Base-by-base conservation (phyloP, 2,888 invertebrate species). In the Amblyteles armatorius region DNA sequence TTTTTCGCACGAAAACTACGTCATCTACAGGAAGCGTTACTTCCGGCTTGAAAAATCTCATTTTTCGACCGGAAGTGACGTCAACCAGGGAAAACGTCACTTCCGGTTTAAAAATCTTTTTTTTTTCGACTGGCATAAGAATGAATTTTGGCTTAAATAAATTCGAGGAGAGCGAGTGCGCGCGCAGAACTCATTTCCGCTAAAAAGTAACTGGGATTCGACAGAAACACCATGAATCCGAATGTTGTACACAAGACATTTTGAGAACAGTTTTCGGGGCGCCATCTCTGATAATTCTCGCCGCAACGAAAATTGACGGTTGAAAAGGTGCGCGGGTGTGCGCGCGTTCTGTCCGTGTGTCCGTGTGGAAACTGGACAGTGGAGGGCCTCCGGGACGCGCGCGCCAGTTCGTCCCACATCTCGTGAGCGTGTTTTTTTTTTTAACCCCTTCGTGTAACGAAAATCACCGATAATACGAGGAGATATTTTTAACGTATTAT, bases 201-300 rank as follows among this genome's bases (percentile, higher is more conserved):
- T 9, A 11, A 40, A 11, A 40, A 40, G 1, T 40, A 40, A 40
- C 40, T 40, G 11, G 40, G 40, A 3, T 11, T 40, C 1, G 40
- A 11, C 11, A 40, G 40, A 40, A 40, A 40, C 40, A 2, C 9
- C 9, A 11, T 11, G 40, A 40, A 40, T 11, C 11, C 2, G 2
- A 40, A 40, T 40, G 9, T 40, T 2, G 0, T 40, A 11, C 44
- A 48, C 2, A 16, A 48, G 44, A 44, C 16, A 48, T 48, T 48
- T 48, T 16, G 44, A 48, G 44, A 48, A 48, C 44, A 16, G 83
- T 69, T 55, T 57, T 57, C 57, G 55, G 71, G 63, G 76, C 83
- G 83, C 79, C 79, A 83, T 76, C 83, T 83, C 71, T 74, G 65
- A 33, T 76, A 33, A 36, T 76, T 81, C 74, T 44, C 55, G 48